Evolutionary conservation across 92 coral and sea anemone genomes (phyloP), one percentile per base, ranked within the genome.

Genomic region (Muricea muricata): DNA sequence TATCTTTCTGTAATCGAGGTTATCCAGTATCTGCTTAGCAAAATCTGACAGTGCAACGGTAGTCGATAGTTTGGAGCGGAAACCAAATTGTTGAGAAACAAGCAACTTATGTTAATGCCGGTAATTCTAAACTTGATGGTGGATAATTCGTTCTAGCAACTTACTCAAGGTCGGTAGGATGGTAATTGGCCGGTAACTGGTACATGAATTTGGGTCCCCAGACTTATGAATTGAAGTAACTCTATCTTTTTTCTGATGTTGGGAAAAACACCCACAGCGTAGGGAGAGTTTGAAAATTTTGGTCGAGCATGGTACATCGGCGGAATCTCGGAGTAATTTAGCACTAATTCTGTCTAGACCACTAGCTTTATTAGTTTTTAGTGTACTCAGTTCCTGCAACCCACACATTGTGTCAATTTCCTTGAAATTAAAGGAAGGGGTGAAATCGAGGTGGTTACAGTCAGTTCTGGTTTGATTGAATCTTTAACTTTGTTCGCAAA

Each of bases 171-270:
- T 66, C 29, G 73, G 42, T 66, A 66, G 73, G 73, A 66, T 45
- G 52, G 83, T 30, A 24, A 78, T 78, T 50, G n/a, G 83, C 11
- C 83, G 70, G 65, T 78, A 78, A 39, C 55, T 78, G 73, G 46
- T 46, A 28, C 41, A 50, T 25, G 40, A 50, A 21, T 29, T 46
- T 54, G 40, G 40, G 26, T 78, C 83, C 10, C 83, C 83, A 50
- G 83, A 78, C 34, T 78, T 78, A 33, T 26, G 55, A 30, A 78
- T 78, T 78, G 83, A 70, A 14, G 71, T 30, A 46, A 78, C 83
- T 78, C 71, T 37, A 24, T 30, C 83, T 13, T 54, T 0, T 37
- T 78, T 54, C 83, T 70, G 0, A 29, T 26, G 30, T 21, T 78
- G 40, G 12, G 83, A 70, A 54, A 77, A 70, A 8, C n/a, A 26